These are phyloP conservation scores for Patella pellucida DNA, from an alignment of 2,888 invertebrate genomes.

Conservation along the genomic window DNA sequence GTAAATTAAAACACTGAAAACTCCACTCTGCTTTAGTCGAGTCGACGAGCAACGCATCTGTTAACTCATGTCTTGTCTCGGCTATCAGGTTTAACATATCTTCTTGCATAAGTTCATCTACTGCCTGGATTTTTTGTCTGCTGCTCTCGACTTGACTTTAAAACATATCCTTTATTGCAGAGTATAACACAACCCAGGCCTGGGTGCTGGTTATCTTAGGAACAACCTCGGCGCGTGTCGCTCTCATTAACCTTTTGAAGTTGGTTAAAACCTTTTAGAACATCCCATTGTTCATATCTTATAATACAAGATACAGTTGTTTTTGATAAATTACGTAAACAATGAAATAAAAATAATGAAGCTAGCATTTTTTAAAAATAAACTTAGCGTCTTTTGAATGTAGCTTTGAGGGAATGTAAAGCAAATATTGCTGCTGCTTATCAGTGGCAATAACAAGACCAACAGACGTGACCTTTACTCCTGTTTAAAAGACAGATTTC, in stretches of 20 bases:
- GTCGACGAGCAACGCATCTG: constrained; percentile 1
- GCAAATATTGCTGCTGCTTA: no score
- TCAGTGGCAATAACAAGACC: no score
- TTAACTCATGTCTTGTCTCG: neutral
- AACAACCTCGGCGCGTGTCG: constrained; percentile 1
- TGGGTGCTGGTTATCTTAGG: neutral
- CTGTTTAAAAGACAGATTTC: no score
- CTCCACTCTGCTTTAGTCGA: neutral
- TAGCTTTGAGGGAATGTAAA: no score
- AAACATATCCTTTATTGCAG: neutral
- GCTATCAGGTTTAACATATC: neutral
- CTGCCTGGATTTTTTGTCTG: no score
- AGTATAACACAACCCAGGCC: neutral
- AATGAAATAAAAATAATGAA: no score
- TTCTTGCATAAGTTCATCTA: constrained; percentile 4
- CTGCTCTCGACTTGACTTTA: neutral
- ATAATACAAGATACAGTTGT: no score
- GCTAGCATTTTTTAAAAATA: no score
- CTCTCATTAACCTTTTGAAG: neutral
- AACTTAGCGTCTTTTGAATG: no score
- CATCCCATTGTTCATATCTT: no score
- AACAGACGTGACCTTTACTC: no score
- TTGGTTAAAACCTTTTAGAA: neutral
- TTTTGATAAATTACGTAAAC: no score
- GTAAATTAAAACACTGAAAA: constrained; percentile 8